These are phyloP conservation scores for Camelus bactrianus DNA, from an alignment of 2,113 vertebrate species.

Conservation along the genomic window DNA sequence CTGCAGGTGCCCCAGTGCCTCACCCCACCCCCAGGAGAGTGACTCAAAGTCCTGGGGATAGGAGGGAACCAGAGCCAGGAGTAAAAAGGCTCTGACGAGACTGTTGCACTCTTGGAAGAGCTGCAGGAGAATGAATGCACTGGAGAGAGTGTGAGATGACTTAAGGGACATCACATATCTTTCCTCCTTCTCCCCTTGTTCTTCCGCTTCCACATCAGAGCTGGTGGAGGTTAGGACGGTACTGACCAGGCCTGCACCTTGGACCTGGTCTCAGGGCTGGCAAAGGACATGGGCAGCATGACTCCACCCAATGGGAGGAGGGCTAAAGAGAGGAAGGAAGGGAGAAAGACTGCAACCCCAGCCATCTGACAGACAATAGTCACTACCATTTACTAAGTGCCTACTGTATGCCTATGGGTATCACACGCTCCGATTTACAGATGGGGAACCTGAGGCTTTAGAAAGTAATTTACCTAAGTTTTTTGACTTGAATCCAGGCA, in stretches of 20 bases:
- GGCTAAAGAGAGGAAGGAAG: background rate
- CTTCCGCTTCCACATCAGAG: background rate
- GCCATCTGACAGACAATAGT: background rate
- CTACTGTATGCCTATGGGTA: background rate
- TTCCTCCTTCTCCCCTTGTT: background rate
- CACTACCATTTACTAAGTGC: background rate
- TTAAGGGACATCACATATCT: background rate
- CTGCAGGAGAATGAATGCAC: background rate
- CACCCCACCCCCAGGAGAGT: background rate
- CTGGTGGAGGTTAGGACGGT: background rate
- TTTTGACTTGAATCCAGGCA: background rate
- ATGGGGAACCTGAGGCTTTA: background rate
- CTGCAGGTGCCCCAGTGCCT: background rate
- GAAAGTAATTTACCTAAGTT: background rate
- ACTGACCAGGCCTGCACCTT: background rate
- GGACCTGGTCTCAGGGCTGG: background rate
- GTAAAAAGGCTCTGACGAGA: background rate
- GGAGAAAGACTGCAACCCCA: background rate
- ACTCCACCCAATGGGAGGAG: background rate
- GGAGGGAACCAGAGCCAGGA: background rate
- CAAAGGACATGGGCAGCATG: background rate
- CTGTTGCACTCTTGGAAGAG: background rate
- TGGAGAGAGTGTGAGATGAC: background rate
- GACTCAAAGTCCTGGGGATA: background rate
- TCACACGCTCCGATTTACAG: background rate